These are phyloP conservation scores for Geotrupes spiniger DNA, from an alignment of 2,888 invertebrate genomes.

Conservation along the genomic window DNA sequence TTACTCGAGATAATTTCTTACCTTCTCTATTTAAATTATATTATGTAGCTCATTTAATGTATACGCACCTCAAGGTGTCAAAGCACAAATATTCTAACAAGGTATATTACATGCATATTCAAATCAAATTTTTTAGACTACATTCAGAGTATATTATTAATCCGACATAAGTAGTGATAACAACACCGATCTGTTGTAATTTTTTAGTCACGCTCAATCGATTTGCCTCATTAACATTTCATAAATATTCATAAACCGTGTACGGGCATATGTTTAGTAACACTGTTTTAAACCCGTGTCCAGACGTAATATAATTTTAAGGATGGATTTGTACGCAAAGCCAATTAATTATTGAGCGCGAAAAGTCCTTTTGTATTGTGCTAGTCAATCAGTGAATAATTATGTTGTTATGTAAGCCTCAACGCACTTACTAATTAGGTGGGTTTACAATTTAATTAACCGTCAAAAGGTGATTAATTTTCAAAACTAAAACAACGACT, in stretches of 20 bases:
- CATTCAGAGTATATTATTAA: conserved; percentile 3
- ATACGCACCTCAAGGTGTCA: too few species aligned
- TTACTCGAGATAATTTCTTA: too few species aligned
- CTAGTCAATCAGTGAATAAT: conserved; percentile 19
- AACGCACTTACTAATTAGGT: conserved; percentile 27
- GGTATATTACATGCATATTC: too few species aligned
- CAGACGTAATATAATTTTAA: conserved; percentile 1
- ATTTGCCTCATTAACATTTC: conserved; percentile 9
- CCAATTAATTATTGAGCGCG: conserved; percentile 8
- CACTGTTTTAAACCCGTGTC: neutral
- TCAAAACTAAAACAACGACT: conserved; percentile 24
- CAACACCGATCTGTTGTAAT: conserved; percentile 6
- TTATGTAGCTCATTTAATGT: too few species aligned
- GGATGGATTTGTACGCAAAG: neutral
- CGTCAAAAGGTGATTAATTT: conserved; percentile 33
- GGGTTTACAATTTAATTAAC: conserved; percentile 34
- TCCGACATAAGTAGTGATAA: conserved; percentile 18
- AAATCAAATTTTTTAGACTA: too few species aligned
- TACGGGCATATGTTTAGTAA: neutral
- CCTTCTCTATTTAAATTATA: too few species aligned
- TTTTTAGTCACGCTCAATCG: neutral
- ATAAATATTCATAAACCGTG: conserved; percentile 19
- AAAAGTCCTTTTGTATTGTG: conserved; percentile 10
- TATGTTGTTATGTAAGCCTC: conserved; percentile 20
- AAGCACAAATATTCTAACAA: too few species aligned